Evolutionary conservation across 2,113 vertebrate species (phyloP).

Genomic region (Hassar affinis): DNA sequence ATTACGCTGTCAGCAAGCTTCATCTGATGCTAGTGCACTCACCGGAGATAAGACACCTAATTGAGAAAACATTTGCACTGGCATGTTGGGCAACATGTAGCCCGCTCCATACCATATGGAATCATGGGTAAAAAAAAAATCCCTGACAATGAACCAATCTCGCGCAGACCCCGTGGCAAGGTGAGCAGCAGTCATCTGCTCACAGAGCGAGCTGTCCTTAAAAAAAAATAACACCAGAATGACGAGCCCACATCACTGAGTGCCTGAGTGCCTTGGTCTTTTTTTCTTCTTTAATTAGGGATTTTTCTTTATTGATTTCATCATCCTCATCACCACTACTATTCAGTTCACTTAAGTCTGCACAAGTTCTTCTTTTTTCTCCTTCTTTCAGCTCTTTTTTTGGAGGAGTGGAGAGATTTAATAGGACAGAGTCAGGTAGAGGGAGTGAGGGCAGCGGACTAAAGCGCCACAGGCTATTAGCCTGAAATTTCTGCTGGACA

Average conservation of each 20-base stretch:
- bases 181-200: slow-evolving; percentile 96
- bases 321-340: slow-evolving; percentile 45
- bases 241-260: slow-evolving; percentile 86
- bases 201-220: slow-evolving; percentile 78
- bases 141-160: slow-evolving; percentile 99
- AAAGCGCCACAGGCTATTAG: slow-evolving; percentile 90
- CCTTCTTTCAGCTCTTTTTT: slow-evolving; percentile 63
- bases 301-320: slow-evolving; percentile 73
- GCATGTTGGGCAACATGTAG: slow-evolving; percentile 99
- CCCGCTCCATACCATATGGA: slow-evolving; percentile 95
- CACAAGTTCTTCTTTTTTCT: slow-evolving; percentile 55
- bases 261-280: slow-evolving; percentile 73
- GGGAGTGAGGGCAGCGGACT: slow-evolving; percentile 78
- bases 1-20: slow-evolving; percentile 98
- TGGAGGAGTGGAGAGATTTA: slow-evolving; percentile 88
- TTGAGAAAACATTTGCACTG: slow-evolving; percentile 98
- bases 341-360: slow-evolving; percentile 55
- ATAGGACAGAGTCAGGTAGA: slow-evolving; percentile 93
- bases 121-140: slow-evolving; percentile 94
- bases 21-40: slow-evolving; percentile 92
- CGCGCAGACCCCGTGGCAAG: slow-evolving; percentile 97
- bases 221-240: slow-evolving; percentile 70
- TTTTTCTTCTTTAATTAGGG: slow-evolving; percentile 78
- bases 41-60: slow-evolving; percentile 98
- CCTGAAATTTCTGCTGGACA: slow-evolving; percentile 93